phyloP scores from a whole-genome alignment of 2,888 invertebrate genomes.

The Sepiola atlantica region DNA sequence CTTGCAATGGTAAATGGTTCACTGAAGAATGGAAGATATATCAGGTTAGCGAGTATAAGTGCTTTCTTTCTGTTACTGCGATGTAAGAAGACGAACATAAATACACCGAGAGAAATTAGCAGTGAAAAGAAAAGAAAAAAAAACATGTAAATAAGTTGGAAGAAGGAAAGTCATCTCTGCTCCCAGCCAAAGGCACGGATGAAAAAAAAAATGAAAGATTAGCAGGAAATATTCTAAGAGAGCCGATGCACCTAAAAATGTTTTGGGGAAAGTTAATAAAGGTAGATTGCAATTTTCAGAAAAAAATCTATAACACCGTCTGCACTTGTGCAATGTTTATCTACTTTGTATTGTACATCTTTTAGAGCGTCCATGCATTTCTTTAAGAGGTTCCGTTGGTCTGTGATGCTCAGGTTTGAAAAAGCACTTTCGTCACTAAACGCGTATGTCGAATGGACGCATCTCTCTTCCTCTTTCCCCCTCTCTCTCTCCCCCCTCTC shows the following conservation, averaged over 20 bases:
- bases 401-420: no score
- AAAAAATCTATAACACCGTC: not conserved
- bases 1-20: not conserved
- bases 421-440: no score
- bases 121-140: not conserved
- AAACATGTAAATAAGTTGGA: not conserved
- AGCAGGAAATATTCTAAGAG: not conserved
- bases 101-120: not conserved
- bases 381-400: no score
- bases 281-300: not conserved
- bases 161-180: not conserved
- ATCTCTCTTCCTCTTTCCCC: no score
- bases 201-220: not conserved
- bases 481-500: no score
- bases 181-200: not conserved
- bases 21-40: not conserved
- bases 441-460: no score
- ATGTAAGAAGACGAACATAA: not conserved
- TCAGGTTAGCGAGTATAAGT: not conserved
- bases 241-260: not conserved
- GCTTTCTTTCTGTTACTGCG: not conserved
- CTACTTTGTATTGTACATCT: not conserved
- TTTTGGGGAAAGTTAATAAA: not conserved
- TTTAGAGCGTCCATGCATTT: no score
- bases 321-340: not conserved